phyloP scores from a whole-genome alignment of 2,888 invertebrate species.

The Catocala fraxini region DNA sequence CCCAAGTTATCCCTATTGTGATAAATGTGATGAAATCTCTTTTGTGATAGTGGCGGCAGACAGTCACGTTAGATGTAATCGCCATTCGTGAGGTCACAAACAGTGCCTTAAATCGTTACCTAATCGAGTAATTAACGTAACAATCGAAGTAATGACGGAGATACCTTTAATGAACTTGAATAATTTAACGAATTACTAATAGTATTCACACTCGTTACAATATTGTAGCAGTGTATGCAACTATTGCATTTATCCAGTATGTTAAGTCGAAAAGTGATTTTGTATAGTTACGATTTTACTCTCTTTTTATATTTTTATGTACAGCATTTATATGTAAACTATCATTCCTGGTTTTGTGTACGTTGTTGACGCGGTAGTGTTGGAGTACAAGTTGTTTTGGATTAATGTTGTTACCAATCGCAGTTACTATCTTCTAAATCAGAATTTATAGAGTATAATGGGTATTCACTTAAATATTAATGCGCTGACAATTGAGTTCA shows the following conservation, averaged over 20 bases:
- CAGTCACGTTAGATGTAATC: conserved; percentile 83
- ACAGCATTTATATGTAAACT: conserved; percentile 81
- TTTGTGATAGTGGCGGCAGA: conserved; percentile 84
- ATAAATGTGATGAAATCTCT: conserved; percentile 84
- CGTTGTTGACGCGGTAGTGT: conserved; percentile 43
- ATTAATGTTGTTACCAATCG: conserved; percentile 83
- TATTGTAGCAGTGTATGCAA: conserved; percentile 69
- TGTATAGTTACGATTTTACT: conserved; percentile 81
- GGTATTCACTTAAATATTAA: conserved; percentile 39
- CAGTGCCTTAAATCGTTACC: conserved; percentile 75
- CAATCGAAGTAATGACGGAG: conserved; percentile 53
- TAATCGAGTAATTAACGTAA: conserved; percentile 62
- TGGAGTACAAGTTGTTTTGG: conserved; percentile 62
- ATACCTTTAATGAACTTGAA: conserved; percentile 63
- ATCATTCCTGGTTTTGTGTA: conserved; percentile 78
- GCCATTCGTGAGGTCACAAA: conserved; percentile 66
- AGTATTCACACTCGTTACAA: conserved; percentile 74
- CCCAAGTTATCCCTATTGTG: conserved; percentile 79
- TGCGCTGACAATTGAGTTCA: conserved; percentile 29
- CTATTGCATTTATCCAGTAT: conserved; percentile 84
- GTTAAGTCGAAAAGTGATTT: conserved; percentile 78
- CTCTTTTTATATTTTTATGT: conserved; percentile 72
- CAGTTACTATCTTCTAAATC: conserved; percentile 77
- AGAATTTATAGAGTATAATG: conserved; percentile 56
- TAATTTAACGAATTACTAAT: conserved; percentile 70